Evolutionary conservation across 2,888 invertebrate species (phyloP), one percentile per base, ranked within the genome.

Genomic region (Ferrisia virgata): DNA sequence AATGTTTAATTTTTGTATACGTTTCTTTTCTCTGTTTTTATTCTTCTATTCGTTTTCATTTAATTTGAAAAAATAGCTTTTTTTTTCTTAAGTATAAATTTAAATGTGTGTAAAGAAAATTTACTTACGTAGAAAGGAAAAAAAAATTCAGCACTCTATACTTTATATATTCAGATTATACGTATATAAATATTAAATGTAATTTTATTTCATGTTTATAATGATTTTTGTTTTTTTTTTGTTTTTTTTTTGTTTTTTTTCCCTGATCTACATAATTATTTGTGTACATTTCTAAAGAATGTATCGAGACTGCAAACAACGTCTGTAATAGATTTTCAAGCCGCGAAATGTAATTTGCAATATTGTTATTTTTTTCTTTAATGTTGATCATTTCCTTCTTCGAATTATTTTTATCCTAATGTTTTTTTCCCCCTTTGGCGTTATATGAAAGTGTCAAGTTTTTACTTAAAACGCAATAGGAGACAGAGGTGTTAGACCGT

Each of bases 1-100:
- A 76, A 76, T 76, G 22, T 76, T 64, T 76, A 36, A 76, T 76
- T 76, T n/a, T 76, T 76, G 72, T 76, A 76, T 36, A 36, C 72
- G 72, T 33, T 76, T 76, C 36, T 76, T 76, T 36, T 36, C 72
- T 76, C 72, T 33, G 72, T 72, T 31, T n/a, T 33, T 33, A 0
- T 36, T 76, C 6, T 18, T 76, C 36, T n/a, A n/a, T n/a, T 72
- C 9, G 28, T 72, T 69, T 36, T 72, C 28, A 11, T 72, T 72
- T 18, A 8, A 72, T 33, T 64, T 9, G 15, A 9, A 13, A 39
- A 28, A 13, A 13, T 36, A 72, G 36, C 31, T 72, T 18, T 8
- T 58, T 25, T 58, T 22, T 3, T 58, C 9, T 53, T 8, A 2
- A 22, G 22, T 6, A 9, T 22, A 22, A 22, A 22, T 53, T 53